Conservation (phyloP, 2,113 vertebrate species). For the Odontesthes bonariensis region DNA sequence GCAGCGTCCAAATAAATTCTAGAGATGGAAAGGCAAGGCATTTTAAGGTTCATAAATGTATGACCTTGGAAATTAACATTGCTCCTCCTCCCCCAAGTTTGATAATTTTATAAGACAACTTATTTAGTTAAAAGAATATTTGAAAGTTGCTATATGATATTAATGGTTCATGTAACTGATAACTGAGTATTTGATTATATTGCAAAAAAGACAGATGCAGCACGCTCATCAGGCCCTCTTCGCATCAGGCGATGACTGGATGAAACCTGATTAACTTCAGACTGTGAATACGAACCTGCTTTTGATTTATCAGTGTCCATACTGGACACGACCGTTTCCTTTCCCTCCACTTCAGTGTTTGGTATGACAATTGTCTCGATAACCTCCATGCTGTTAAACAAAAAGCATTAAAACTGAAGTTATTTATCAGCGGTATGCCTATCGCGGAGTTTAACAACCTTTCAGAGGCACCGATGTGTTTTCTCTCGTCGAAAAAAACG, state of each 20-base stretch:
- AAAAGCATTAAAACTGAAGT: neutral
- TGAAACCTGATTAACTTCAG: conserved; percentile 16
- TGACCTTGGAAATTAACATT: neutral
- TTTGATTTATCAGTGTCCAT: conserved; percentile 73
- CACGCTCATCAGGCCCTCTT: conserved; percentile 58
- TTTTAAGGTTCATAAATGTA: neutral
- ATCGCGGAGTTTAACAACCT: conserved; percentile 83
- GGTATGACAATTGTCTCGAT: conserved; percentile 77
- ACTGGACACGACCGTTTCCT: conserved; percentile 58
- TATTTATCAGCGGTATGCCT: conserved; percentile 18
- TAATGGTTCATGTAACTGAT: neutral
- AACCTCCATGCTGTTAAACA: conserved; percentile 66
- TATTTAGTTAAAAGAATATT: neutral
- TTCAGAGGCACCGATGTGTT: conserved; percentile 62
- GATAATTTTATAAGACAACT: neutral
- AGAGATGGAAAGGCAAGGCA: conserved; percentile 4
- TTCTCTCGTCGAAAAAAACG: conserved; percentile 58
- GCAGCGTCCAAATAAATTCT: conserved; percentile 85
- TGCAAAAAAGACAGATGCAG: neutral
- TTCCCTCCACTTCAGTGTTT: conserved; percentile 68
- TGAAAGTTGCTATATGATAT: neutral
- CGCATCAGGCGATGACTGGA: conserved; percentile 47
- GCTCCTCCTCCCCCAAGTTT: neutral
- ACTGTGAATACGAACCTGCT: conserved; percentile 71
- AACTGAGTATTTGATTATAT: neutral